Evolutionary conservation across 1,140 invertebrate species (phyloP), one percentile per base, ranked within the genome.

Genomic region (Lordiphosa clarofinis): DNA sequence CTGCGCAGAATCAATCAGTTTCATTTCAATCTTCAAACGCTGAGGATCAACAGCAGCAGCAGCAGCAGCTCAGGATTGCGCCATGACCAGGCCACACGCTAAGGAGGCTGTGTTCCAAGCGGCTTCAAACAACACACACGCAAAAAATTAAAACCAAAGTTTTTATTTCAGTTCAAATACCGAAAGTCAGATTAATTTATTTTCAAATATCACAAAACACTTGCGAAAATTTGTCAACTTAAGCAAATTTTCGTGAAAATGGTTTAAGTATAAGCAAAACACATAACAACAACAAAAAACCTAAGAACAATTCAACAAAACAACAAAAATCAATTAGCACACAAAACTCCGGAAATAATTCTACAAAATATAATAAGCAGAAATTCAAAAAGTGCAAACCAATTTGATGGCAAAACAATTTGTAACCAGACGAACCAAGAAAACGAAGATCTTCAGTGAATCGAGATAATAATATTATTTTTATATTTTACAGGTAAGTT

Each of bases 1-100:
- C 73, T 88, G 81, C 86, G 86, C 63, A 87, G 82, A 87, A 75
- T 84, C 81, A 87, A 87, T 88, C 86, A 88, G 86, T 88, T 88
- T 88, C 86, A 88, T 88, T 88, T 87, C 86, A 88, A 87, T 79
- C 67, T 71, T 73, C 76, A 82, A 68, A 63, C 69, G 53, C 59
- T 81, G 55, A 86, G 71, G 81, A 86, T 87, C 86, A 78, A 37
- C 75, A 73, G 56, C 67, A 74, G 58, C 67, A 73, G 70, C 7
- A 71, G 46, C 52, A 75, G 57, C 49, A 73, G 71, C 38, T 67
- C 57, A 65, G 74, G 73, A 78, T 53, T 69, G 66, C 28, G 28
- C 73, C 58, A 82, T 86, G 78, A 44, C 37, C 58, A 59, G 60
- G 49, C 57, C 68, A 43, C 68, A 43, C 73, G 76, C 70, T 73